A percentile compares a stretch with the other conserved stretches of the same genome.
Evolutionary conservation across 35 echinoderm and acorn worm species (phyloP).

Genomic region (Acanthaster planci): DNA sequence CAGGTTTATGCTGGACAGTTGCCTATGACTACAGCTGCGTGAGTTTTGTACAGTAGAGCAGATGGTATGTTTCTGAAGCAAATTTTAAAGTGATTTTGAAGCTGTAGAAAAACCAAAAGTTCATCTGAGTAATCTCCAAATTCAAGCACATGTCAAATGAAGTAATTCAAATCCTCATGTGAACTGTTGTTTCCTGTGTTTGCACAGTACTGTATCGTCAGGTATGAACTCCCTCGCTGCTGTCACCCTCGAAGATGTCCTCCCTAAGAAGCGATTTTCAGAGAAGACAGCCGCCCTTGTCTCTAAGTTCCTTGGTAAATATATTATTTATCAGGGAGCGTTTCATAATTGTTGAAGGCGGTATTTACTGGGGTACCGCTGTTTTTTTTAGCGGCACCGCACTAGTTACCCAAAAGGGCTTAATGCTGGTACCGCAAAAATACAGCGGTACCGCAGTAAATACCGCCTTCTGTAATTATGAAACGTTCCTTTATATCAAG

Average conservation of each 20-base stretch:
- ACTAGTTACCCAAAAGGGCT: too few species aligned
- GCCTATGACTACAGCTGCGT: too few species aligned
- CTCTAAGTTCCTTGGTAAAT: conserved; percentile 65
- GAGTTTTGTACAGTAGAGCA: neutral
- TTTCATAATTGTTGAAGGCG: too few species aligned
- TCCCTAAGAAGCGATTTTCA: conserved; percentile 32
- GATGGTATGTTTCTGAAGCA: neutral
- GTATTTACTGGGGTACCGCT: too few species aligned
- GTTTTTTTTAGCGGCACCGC: too few species aligned
- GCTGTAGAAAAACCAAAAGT: neutral
- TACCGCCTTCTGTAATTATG: too few species aligned
- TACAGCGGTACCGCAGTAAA: too few species aligned
- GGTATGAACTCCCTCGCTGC: conserved; percentile 77
- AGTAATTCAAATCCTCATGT: neutral
- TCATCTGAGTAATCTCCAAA: neutral
- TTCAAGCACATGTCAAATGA: neutral
- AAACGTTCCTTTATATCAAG: too few species aligned
- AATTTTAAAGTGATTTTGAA: neutral
- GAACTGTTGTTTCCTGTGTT: neutral
- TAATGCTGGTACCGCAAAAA: too few species aligned
- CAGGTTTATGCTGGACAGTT: too few species aligned
- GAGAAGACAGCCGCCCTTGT: conserved; percentile 43
- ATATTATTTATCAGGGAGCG: too few species aligned
- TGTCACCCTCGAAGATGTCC: conserved; percentile 64
- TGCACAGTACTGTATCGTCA: conserved; percentile 67